A percentile compares a stretch with the other conserved stretches of the same genome.
Conservation (phyloP, 1,140 invertebrate species). For the Drosophila bocqueti region DNA sequence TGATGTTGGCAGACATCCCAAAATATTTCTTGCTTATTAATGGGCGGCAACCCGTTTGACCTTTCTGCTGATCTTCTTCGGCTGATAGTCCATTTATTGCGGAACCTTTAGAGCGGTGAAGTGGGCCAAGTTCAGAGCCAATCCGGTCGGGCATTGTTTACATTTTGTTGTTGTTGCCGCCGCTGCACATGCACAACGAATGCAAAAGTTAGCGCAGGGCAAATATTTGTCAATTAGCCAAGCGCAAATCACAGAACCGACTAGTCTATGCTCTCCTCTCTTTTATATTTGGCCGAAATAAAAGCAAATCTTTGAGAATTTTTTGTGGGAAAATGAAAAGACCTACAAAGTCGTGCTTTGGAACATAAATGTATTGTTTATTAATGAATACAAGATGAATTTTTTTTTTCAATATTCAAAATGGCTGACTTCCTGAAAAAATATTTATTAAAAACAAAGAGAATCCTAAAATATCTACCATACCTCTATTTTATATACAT, state of each 20-base stretch:
- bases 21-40: constrained; percentile 65
- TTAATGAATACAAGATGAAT: too few relatives aligned
- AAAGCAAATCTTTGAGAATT: too few relatives aligned
- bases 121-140: constrained; percentile 67
- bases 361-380: too few relatives aligned
- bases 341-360: too few relatives aligned
- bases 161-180: constrained; percentile 28
- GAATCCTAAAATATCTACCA: background rate
- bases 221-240: constrained; percentile 75
- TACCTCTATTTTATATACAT: too few relatives aligned
- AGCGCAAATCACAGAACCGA: constrained; percentile 26
- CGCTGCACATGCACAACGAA: constrained; percentile 34
- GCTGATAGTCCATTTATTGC: constrained; percentile 16
- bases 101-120: constrained; percentile 7
- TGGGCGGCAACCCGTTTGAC: constrained; percentile 27
- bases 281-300: too few relatives aligned
- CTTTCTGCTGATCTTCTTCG: constrained; percentile 23
- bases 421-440: background rate
- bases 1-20: constrained; percentile 54
- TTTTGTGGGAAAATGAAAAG: too few relatives aligned
- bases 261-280: background rate
- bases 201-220: constrained; percentile 73
- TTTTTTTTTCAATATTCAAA: too few relatives aligned
- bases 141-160: constrained; percentile 22
- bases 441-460: background rate